Conservation (phyloP, 2,113 vertebrate genomes). For the Melanotaenia duboulayi region DNA sequence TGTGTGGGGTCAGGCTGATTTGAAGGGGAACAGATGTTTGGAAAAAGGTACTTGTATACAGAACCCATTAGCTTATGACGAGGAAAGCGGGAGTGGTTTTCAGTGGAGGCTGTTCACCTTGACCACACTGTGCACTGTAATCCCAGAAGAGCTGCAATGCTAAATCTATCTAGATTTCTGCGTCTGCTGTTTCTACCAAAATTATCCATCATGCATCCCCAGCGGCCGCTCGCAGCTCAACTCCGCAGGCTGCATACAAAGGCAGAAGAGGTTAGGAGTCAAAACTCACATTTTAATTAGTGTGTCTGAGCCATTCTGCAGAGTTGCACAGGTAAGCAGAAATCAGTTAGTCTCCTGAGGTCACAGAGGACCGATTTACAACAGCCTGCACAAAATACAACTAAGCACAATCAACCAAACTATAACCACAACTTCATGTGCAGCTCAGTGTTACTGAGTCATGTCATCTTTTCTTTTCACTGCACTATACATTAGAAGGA, state of each 20-base stretch:
- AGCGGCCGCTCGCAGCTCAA: constrained; percentile 38
- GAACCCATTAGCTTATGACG: constrained; percentile 44
- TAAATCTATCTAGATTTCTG: constrained; percentile 44
- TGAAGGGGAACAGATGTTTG: constrained; percentile 15
- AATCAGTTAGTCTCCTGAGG: constrained; percentile 18
- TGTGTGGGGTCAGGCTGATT: too few species aligned
- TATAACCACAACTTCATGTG: too few species aligned
- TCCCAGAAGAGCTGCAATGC: constrained; percentile 29
- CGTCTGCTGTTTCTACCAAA: constrained; percentile 40
- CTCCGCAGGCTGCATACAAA: constrained; percentile 46
- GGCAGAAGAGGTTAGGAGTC: constrained; percentile 46
- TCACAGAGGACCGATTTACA: background rate
- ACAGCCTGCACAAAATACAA: too few species aligned
- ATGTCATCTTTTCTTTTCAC: too few species aligned
- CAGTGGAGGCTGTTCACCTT: constrained; percentile 55
- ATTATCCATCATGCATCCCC: constrained; percentile 53
- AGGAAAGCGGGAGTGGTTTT: constrained; percentile 24
- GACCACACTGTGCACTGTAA: background rate
- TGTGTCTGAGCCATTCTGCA: background rate
- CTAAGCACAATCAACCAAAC: too few species aligned
- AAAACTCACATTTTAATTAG: constrained; percentile 54
- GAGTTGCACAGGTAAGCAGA: constrained; percentile 51
- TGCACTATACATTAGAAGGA: too few species aligned
- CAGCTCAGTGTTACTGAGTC: too few species aligned
- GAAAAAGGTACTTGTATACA: constrained; percentile 17